Conservation (phyloP, 2,888 invertebrate species). For the Sericinus montela region DNA sequence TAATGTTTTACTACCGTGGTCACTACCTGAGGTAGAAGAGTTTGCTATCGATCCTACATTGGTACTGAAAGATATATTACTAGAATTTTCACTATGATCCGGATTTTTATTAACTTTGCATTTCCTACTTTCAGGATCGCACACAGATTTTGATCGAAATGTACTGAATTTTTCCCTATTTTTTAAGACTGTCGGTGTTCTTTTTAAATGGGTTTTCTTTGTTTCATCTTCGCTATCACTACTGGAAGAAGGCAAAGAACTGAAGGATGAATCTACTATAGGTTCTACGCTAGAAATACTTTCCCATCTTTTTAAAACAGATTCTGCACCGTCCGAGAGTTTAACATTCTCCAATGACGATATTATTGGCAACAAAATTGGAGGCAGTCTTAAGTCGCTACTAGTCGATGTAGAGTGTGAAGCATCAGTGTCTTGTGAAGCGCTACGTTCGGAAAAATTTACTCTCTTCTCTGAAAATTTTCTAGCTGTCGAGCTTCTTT, state of each 20-base stretch:
- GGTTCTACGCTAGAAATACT: conserved; percentile 86
- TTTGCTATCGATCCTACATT: conserved; percentile 63
- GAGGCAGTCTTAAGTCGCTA: conserved; percentile 83
- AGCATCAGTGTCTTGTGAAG: conserved; percentile 81
- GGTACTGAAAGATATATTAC: conserved; percentile 66
- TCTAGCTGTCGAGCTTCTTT: conserved; percentile 67
- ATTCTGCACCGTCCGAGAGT: conserved; percentile 56
- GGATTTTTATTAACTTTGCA: conserved; percentile 45
- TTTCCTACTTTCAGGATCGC: conserved; percentile 67
- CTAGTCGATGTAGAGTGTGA: conserved; percentile 80
- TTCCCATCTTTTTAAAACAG: conserved; percentile 75
- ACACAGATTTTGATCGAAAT: conserved; percentile 70
- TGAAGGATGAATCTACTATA: conserved; percentile 83
- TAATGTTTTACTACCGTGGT: conserved; percentile 57
- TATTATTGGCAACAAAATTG: conserved; percentile 84
- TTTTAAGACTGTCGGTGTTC: conserved; percentile 60
- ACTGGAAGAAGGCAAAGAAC: conserved; percentile 75
- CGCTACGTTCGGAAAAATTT: conserved; percentile 74
- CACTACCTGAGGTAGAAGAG: conserved; percentile 71
- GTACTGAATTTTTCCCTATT: conserved; percentile 62
- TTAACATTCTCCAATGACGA: conserved; percentile 80
- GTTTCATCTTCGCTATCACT: conserved; percentile 71
- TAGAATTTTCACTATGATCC: conserved; percentile 64
- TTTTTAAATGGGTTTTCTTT: conserved; percentile 53
- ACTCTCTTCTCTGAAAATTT: conserved; percentile 71